Evolutionary conservation across 64 coral and sea anemone species (phyloP).

Genomic region (Montipora foliosa): DNA sequence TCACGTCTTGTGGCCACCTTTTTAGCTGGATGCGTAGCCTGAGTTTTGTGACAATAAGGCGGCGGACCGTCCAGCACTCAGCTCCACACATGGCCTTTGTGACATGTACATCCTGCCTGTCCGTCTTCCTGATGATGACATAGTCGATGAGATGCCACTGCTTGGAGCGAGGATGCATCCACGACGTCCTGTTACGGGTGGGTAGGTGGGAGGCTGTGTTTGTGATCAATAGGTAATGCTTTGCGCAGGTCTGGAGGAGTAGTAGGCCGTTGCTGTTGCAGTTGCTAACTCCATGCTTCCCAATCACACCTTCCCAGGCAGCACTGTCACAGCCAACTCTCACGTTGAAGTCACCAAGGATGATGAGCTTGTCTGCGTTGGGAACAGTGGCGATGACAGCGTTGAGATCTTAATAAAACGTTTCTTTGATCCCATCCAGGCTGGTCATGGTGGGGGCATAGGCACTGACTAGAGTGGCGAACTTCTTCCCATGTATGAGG

Average conservation of each 20-base stretch:
- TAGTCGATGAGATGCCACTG: constrained; percentile 34
- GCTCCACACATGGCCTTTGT: constrained; percentile 29
- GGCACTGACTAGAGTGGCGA: not conserved
- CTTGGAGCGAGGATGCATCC: not conserved
- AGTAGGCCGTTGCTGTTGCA: not conserved
- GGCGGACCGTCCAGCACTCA: constrained; percentile 45
- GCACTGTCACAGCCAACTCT: not conserved
- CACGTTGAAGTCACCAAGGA: constrained; percentile 13
- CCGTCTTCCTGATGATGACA: not conserved
- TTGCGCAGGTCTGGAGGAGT: not conserved
- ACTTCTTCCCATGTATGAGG: not conserved
- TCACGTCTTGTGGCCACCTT: constrained; percentile 2
- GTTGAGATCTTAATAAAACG: constrained; percentile 24
- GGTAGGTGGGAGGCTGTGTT: constrained; percentile 20
- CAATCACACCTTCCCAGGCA: not conserved
- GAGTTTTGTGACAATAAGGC: constrained; percentile 30
- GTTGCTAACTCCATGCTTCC: not conserved
- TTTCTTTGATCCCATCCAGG: not conserved
- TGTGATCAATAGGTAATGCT: not conserved
- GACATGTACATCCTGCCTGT: not conserved
- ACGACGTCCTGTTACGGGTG: not conserved
- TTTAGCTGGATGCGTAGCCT: constrained; percentile 14
- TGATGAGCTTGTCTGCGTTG: not conserved
- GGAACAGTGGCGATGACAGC: not conserved
- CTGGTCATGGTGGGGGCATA: constrained; percentile 1